A percentile compares a stretch with the other conserved stretches of the same genome.
These are phyloP conservation scores for Odontothrips loti DNA, from an alignment of 2,888 invertebrate genomes.

Conservation along the genomic window DNA sequence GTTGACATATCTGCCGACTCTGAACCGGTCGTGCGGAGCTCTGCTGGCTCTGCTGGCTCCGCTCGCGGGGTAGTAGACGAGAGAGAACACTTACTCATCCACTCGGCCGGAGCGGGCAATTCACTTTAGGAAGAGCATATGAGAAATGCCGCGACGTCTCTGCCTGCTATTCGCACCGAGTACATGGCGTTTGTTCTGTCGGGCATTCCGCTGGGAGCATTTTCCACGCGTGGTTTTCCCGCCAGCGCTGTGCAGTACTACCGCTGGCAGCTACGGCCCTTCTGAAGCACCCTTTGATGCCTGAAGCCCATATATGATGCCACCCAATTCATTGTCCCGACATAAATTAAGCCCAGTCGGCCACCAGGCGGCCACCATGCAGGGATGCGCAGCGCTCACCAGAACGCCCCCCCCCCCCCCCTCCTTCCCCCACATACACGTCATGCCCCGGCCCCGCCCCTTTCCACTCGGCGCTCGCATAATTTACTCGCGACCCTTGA, in stretches of 20 bases:
- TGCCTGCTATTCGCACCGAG: too few relatives aligned
- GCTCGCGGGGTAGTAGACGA: too few relatives aligned
- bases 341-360: slow-evolving; percentile 16
- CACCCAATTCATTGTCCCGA: slow-evolving; percentile 13
- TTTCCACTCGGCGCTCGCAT: not conserved
- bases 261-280: too few relatives aligned
- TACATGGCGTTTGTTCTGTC: too few relatives aligned
- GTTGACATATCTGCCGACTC: not conserved
- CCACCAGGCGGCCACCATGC: not conserved
- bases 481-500: not conserved
- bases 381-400: not conserved
- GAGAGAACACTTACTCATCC: too few relatives aligned
- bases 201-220: not conserved
- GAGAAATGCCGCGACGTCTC: too few relatives aligned
- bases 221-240: not conserved
- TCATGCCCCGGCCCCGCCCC: not conserved
- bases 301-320: not conserved
- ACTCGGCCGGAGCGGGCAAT: too few relatives aligned
- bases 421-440: not conserved
- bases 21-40: not conserved
- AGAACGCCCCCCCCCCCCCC: not conserved
- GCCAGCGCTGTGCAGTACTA: not conserved
- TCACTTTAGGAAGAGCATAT: too few relatives aligned
- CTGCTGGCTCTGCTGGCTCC: too few relatives aligned
- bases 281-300: not conserved